Evolutionary conservation across 2,113 vertebrate species (phyloP).

Genomic region (Glareola pratincola): DNA sequence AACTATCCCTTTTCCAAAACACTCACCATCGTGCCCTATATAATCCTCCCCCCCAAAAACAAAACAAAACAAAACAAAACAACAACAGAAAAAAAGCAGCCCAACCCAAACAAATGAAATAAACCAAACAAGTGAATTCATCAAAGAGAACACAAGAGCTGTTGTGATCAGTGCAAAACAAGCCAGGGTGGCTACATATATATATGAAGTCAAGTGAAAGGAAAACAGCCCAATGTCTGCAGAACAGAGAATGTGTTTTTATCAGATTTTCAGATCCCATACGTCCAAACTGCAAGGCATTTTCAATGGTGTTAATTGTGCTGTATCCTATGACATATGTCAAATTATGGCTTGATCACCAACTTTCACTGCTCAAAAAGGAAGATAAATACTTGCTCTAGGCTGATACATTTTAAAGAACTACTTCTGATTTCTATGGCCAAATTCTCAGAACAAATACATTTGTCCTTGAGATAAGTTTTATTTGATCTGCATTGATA

Average conservation of each 20-base stretch:
- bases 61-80: neutral
- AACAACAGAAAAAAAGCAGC: neutral
- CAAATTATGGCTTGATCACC: neutral
- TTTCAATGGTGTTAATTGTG: neutral
- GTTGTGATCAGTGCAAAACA: neutral
- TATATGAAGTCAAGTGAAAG: neutral
- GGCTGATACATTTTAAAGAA: neutral
- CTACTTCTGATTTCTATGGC: neutral
- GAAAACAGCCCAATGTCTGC: neutral
- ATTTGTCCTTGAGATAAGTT: conserved; percentile 32
- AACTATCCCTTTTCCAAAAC: neutral
- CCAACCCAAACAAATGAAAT: neutral
- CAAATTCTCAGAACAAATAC: neutral
- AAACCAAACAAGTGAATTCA: neutral
- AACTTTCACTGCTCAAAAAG: neutral
- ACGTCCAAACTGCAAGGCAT: neutral
- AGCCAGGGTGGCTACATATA: neutral
- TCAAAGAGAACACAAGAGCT: neutral
- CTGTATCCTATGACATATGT: neutral
- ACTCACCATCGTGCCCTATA: accelerated
- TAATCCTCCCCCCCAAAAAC: neutral
- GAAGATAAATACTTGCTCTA: neutral
- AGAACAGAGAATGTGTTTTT: neutral
- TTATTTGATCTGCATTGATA: conserved; percentile 39
- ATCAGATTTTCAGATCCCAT: neutral